These are phyloP conservation scores for Rallus limicola DNA, from an alignment of 2,113 vertebrate genomes.

Conservation along the genomic window DNA sequence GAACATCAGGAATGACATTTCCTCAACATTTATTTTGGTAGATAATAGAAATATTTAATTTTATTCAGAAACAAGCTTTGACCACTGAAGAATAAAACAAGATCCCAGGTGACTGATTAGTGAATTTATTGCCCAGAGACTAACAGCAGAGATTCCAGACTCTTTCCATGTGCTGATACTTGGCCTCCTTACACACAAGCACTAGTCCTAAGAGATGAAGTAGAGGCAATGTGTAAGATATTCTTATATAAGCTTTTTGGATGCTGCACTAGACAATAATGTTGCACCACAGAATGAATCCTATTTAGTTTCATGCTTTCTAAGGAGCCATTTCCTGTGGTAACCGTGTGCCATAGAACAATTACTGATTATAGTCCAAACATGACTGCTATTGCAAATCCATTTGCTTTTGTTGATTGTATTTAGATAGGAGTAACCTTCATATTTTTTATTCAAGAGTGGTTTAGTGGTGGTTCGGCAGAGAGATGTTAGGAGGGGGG, in stretches of 20 bases:
- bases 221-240: background rate
- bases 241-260: background rate
- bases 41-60: background rate
- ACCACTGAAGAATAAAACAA: background rate
- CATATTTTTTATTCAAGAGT: background rate
- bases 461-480: too few relatives aligned
- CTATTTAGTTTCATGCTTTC: fast-evolving
- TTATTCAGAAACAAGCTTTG: background rate
- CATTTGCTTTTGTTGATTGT: background rate
- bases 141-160: background rate
- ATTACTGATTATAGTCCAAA: background rate
- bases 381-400: background rate
- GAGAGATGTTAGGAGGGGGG: too few relatives aligned
- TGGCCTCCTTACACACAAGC: background rate
- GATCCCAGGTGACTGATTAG: background rate
- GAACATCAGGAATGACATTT: background rate
- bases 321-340: background rate
- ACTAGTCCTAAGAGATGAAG: background rate
- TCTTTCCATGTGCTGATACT: background rate
- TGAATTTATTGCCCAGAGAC: background rate
- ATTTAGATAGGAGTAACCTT: background rate
- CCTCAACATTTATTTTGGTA: background rate
- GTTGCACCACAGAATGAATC: background rate
- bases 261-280: background rate
- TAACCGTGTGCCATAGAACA: background rate